Conservation (phyloP, 2,797 vertebrate species). For the Spheniscus humboldti region DNA sequence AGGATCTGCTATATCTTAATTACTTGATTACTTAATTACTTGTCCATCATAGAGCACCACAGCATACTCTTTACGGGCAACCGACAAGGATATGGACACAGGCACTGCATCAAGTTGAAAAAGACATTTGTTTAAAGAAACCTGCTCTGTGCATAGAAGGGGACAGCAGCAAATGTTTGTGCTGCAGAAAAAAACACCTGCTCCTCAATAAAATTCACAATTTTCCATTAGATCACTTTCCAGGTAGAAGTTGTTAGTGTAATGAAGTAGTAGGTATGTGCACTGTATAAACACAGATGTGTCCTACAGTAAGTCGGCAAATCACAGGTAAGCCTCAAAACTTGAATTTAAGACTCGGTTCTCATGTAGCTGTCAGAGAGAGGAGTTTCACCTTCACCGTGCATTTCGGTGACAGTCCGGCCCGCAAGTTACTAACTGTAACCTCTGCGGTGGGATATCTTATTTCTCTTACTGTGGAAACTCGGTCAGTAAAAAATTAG, state of each 20-base stretch:
- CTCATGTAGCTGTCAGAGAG: neutral
- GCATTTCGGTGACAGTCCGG: fast-evolving
- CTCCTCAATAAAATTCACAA: neutral
- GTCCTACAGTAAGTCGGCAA: neutral
- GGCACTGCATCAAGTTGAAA: neutral
- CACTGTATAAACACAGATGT: neutral
- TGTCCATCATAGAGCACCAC: neutral
- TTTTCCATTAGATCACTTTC: neutral
- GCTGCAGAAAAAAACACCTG: neutral
- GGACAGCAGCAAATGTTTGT: neutral
- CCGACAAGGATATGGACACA: neutral
- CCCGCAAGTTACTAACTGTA: fast-evolving
- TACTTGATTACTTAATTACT: neutral
- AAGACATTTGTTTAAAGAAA: neutral
- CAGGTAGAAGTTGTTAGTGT: neutral
- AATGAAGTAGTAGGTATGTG: neutral
- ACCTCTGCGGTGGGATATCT: fast-evolving
- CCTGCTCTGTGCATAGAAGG: neutral
- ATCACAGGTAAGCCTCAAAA: neutral
- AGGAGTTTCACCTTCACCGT: neutral
- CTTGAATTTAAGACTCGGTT: neutral
- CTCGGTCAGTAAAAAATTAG: neutral
- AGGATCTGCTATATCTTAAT: neutral
- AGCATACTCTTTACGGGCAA: neutral
- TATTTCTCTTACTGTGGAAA: neutral